Base-by-base conservation (phyloP, 2,113 vertebrate genomes). In the Cyprinodon brontotheroides region DNA sequence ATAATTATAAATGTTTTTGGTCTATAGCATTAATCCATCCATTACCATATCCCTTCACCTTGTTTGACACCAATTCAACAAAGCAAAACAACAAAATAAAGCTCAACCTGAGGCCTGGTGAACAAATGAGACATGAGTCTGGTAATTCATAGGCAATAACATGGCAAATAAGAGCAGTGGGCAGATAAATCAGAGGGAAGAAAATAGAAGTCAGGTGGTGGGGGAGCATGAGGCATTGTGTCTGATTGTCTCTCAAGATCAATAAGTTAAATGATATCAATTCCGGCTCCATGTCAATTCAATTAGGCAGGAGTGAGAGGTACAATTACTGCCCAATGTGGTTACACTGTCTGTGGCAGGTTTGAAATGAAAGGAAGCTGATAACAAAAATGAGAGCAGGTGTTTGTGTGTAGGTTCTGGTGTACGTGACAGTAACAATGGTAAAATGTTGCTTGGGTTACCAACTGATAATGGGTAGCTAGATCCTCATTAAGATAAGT, bases 251-350 rank as follows among this genome's bases (percentile, higher is more conserved):
- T 91, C 78, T 74, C 70, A 86, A 82, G 90, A 94, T 95, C 93
- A 94, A 94, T 94, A 89, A 86, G 90, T 82, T 95, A 95, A 95
- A 92, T 92, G 92, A 94, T 90, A 95, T 74, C 90, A 93, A 94
- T 94, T 93, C 81, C 80, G 91, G 92, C 91, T 87, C 81, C 87
- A 89, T 92, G 90, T 94, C 92, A 92, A 92, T 93, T 95, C 94
- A 95, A 95, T 95, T 94, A 95, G 85, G 86, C 77, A 86, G 91
- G 81, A 87, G 94, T 80, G 83, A 89, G 86, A 92, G 94, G 92
- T 89, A 90, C 91, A 95, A 95, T 95, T 92, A 94, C 65, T 85
- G 86, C 85, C 88, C 89, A 94, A 93, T 92, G 94, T 88, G 79
- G 84, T 86, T 92, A 94, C 89, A 85, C 70, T 89, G 86, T 89